Conservation (phyloP, 2,888 invertebrate species). For the Fragum whitleyi region DNA sequence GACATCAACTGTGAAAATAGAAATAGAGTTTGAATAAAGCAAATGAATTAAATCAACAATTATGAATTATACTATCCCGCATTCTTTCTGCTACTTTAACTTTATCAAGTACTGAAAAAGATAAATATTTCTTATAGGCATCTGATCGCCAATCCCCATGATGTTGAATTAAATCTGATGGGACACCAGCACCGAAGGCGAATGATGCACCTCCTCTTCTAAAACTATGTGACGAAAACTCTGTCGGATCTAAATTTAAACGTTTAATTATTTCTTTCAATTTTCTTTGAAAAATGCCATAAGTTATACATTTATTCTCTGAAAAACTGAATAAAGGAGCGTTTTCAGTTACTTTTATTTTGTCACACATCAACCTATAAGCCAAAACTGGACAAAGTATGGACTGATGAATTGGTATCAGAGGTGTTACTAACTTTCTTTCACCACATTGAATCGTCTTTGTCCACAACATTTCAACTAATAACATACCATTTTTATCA, state of each 20-base stretch:
- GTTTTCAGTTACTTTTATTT: neutral
- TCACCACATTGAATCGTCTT: constrained; percentile 8
- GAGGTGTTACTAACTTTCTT: neutral
- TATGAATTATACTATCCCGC: too few relatives aligned
- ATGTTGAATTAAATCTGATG: neutral
- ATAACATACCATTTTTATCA: neutral
- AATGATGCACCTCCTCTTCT: neutral
- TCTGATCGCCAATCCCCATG: neutral
- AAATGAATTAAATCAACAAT: too few relatives aligned
- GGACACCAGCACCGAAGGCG: neutral
- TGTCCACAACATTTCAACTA: neutral
- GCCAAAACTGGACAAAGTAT: neutral
- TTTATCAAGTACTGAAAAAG: neutral
- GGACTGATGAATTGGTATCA: neutral
- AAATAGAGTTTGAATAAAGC: too few relatives aligned
- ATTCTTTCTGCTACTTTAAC: neutral
- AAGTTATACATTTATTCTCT: neutral
- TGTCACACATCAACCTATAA: neutral
- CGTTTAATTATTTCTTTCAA: neutral
- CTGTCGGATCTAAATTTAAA: neutral
- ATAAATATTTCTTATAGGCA: neutral
- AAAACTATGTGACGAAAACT: neutral
- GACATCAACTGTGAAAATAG: too few relatives aligned
- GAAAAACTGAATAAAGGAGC: neutral
- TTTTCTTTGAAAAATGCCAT: neutral